Evolutionary conservation across 2,888 invertebrate genomes (phyloP), one percentile per base, ranked within the genome.

Genomic region (Iselma pallidipennis): DNA sequence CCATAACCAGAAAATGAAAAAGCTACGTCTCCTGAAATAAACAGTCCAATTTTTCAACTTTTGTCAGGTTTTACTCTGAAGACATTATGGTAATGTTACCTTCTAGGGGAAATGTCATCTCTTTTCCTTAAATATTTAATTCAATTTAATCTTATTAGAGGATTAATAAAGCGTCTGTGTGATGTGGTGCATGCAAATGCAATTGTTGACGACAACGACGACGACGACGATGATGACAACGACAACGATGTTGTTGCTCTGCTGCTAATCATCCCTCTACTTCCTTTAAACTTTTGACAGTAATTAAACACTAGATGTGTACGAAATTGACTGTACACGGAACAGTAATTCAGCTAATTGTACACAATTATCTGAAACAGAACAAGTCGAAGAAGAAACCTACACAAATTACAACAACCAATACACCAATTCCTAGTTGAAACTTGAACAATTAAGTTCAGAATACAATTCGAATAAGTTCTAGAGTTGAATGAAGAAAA

Each of bases 301-400:
- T 59, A 65, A 66, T 66, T 64, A 69, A 71, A 69, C 61, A 62
- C 57, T 63, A 51, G 56, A 63, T 59, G 59, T 59, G 55, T 63
- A 54, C 63, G 63, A 70, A 70, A 69, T 68, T 68, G 69, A 65
- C 66, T 64, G 61, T 57, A 69, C 67, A 64, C 62, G 61, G 67
- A 66, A 71, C 61, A 62, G 69, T 68, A 72, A 72, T 72, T 71
- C 64, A 67, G 60, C 69, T 71, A 70, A 69, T 66, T 68, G 69
- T 69, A 68, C 67, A 70, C 69, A 70, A 72, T 72, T 72, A 71
- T 69, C 65, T 67, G 58, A 70, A 72, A 72, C 64, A 68, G 71
- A 69, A 71, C 70, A 66, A 69, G 66, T 67, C 59, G 58, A 65
- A 66, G 67, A 68, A 72, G 69, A 68, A 63, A 59, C 49, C 68